These are phyloP conservation scores for Grus americana DNA, from an alignment of 2,113 vertebrate genomes.

Conservation along the genomic window DNA sequence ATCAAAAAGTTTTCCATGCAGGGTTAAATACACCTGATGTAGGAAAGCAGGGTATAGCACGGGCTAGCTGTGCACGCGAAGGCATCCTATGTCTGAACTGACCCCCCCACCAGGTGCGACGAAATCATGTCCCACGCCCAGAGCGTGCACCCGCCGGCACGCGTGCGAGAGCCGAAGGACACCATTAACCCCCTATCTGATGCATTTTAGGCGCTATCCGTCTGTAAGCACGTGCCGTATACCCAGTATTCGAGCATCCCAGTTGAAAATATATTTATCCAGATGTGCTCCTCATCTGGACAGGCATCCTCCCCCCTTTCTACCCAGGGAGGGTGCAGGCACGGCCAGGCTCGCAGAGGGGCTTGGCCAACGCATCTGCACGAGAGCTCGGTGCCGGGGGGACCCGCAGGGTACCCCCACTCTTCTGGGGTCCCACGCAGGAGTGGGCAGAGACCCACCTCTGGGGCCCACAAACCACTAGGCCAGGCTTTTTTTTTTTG, in stretches of 20 bases:
- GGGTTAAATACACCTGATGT: neutral
- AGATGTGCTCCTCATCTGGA: neutral
- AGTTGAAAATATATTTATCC: neutral
- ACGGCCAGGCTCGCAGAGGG: rapidly evolving
- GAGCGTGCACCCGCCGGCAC: neutral
- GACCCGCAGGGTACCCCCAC: neutral
- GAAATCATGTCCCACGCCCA: neutral
- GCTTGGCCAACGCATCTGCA: neutral
- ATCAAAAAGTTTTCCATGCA: neutral
- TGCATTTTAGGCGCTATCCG: too few relatives aligned
- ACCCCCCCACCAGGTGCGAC: neutral
- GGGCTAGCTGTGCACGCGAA: neutral
- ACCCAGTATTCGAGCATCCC: neutral
- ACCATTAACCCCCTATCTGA: too few relatives aligned
- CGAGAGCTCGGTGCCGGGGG: rapidly evolving
- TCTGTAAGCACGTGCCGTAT: neutral
- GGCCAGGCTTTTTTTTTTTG: neutral
- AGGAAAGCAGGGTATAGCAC: neutral
- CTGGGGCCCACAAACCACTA: too few relatives aligned
- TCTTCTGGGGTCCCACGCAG: neutral
- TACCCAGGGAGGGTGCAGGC: neutral
- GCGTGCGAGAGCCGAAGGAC: too few relatives aligned
- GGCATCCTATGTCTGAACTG: neutral
- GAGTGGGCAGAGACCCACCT: neutral
- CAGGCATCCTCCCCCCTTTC: neutral